Evolutionary conservation across 1,140 invertebrate species (phyloP).

Genomic region (Papilio glaucus): DNA sequence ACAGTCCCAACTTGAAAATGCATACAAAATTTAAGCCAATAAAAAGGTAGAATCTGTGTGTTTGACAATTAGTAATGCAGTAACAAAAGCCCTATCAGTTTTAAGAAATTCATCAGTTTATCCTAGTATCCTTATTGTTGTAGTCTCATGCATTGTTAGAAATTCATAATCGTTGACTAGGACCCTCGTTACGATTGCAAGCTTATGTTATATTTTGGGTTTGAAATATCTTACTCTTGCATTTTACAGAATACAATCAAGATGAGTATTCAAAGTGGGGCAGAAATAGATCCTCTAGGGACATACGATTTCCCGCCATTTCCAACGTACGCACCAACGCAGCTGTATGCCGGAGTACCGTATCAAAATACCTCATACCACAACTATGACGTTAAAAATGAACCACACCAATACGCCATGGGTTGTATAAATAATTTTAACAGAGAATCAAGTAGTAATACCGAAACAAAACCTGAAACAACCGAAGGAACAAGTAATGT

Average conservation of each 20-base stretch:
- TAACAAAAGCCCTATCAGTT: no score
- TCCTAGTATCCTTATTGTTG: no score
- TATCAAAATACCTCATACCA: slow-evolving; percentile 8
- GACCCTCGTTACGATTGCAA: no score
- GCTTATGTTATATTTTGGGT: no score
- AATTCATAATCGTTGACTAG: no score
- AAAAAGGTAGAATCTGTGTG: no score
- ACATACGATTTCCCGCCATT: slow-evolving; percentile 17
- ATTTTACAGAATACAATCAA: neutral
- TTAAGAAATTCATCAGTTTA: no score
- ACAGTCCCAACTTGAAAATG: no score
- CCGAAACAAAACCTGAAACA: neutral
- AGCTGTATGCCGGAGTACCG: neutral
- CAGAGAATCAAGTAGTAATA: slow-evolving; percentile 7
- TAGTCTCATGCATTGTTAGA: no score
- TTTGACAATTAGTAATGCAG: no score
- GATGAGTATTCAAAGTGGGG: slow-evolving; percentile 14
- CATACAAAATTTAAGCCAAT: no score
- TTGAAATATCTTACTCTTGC: neutral
- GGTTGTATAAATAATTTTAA: neutral
- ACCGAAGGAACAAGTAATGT: neutral
- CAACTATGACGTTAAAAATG: slow-evolving; percentile 23
- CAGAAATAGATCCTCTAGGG: slow-evolving; percentile 18
- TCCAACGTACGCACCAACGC: slow-evolving; percentile 1
- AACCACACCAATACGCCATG: neutral